Evolutionary conservation across 2,888 invertebrate genomes (phyloP), one percentile per base, ranked within the genome.

Genomic region (Acanthosoma haemorrhoidale): DNA sequence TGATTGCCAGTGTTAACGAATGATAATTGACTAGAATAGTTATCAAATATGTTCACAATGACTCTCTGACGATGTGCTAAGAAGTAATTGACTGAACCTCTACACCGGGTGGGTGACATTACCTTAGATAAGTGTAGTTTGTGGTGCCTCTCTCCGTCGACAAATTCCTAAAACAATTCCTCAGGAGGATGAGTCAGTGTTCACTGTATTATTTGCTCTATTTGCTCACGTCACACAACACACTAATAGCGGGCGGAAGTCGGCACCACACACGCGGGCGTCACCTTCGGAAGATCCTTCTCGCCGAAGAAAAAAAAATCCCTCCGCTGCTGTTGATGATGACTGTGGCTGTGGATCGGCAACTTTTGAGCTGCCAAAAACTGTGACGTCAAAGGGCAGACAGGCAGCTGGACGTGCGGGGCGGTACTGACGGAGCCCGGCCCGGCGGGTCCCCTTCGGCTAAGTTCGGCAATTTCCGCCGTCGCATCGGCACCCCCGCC

Each of bases 121-220:
- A 51, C 51, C 51, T 51, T 51, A 25, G 51, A 51, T 51, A 25
- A 51, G 21, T 51, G 51, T 25, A 51, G 51, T 51, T 51, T 51
- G n/a, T n/a, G 25, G 51, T 51, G 51, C 51, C 29, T n/a, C 25
- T 21, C n/a, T 51, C n/a, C n/a, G n/a, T n/a, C n/a, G 51, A 25
- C 29, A 51, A 21, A 25, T 51, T 21, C 51, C 51, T 25, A 51
- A n/a, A n/a, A n/a, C n/a, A n/a, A 25, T 25, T 51, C n/a, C 51
- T 25, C 51, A n/a, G 13, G 51, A 25, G 51, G 25, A n/a, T 51
- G 21, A 51, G n/a, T 25, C 29, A 51, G 25, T 6, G 51, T 25
- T 51, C 51, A 51, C 51, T 51, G 51, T 51, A n/a, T n/a, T n/a
- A n/a, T n/a, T n/a, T n/a, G n/a, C n/a, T n/a, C 29, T 51, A 51